Conservation (phyloP, 2,797 vertebrate genomes). For the Oryzias sinensis region DNA sequence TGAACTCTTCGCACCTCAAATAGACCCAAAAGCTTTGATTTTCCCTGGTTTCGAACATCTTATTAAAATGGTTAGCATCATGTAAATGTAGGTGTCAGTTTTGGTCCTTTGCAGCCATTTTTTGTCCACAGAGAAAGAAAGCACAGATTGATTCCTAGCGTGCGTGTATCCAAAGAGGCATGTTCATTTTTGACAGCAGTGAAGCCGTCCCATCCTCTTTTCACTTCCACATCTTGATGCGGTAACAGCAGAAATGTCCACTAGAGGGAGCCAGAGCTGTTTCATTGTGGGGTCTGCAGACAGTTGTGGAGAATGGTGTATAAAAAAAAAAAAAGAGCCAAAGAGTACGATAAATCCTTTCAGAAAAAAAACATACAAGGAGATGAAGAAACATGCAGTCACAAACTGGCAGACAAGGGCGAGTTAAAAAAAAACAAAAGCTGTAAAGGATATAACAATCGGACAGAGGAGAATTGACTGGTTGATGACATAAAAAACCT, state of each 20-base stretch:
- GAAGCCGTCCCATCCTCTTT: slow-evolving; percentile 25
- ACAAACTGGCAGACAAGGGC: slow-evolving; percentile 10
- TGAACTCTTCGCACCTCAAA: slow-evolving; percentile 1
- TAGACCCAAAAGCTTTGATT: background rate
- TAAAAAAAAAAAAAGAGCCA: background rate
- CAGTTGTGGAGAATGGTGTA: background rate
- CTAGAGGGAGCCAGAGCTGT: slow-evolving; percentile 40
- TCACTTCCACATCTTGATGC: slow-evolving; percentile 21
- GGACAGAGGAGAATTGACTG: slow-evolving; percentile 23
- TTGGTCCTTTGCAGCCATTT: slow-evolving; percentile 6
- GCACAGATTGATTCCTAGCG: slow-evolving; percentile 34
- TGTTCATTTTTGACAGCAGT: slow-evolving; percentile 39
- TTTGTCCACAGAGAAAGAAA: slow-evolving; percentile 6
- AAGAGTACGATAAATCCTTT: background rate
- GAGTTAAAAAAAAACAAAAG: slow-evolving; percentile 6
- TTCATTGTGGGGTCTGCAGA: slow-evolving; percentile 21
- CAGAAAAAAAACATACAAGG: slow-evolving; percentile 1
- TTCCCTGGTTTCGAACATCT: background rate
- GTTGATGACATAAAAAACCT: slow-evolving; percentile 24
- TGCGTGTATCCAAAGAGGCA: slow-evolving; percentile 44
- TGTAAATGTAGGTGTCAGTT: slow-evolving; percentile 9
- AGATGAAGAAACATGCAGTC: slow-evolving; percentile 41
- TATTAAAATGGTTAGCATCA: background rate
- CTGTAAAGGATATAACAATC: slow-evolving; percentile 8
- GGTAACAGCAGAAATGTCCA: slow-evolving; percentile 45